Evolutionary conservation across 2,888 invertebrate genomes (phyloP).

Genomic region (Invenusta paracnida): DNA sequence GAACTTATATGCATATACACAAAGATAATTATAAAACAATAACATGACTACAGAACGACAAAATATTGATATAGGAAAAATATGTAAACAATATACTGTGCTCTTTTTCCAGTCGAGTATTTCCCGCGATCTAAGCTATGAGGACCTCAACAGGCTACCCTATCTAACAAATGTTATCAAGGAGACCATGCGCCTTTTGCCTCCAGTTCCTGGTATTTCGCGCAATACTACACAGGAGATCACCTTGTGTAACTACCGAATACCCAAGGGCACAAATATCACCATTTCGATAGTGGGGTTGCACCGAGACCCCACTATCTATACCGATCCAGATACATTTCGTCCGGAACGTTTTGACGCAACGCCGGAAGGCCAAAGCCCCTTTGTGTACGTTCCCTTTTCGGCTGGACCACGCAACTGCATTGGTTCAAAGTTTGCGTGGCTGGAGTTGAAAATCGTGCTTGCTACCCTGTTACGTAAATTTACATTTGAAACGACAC

Average conservation of each 20-base stretch:
- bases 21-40: too few species aligned
- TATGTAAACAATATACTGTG: too few species aligned
- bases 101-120: too few species aligned
- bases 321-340: constrained; percentile 69
- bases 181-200: constrained; percentile 61
- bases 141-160: constrained; percentile 54
- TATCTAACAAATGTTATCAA: constrained; percentile 63
- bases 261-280: constrained; percentile 55
- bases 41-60: too few species aligned
- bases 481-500: background rate
- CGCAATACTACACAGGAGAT: constrained; percentile 58
- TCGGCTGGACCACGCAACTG: constrained; percentile 63
- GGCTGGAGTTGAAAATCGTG: constrained; percentile 63
- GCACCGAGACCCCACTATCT: constrained; percentile 68
- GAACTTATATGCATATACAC: too few species aligned
- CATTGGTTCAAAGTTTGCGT: constrained; percentile 62
- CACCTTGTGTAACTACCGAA: constrained; percentile 48
- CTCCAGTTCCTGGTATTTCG: constrained; percentile 62
- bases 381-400: constrained; percentile 62
- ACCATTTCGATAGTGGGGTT: constrained; percentile 51
- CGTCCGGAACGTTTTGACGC: constrained; percentile 76
- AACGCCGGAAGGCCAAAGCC: constrained; percentile 62
- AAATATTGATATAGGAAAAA: too few species aligned
- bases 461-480: constrained; percentile 65
- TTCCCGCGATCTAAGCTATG: too few species aligned